Evolutionary conservation across 2,113 vertebrate genomes (phyloP).

Genomic region (Tupaia tana): DNA sequence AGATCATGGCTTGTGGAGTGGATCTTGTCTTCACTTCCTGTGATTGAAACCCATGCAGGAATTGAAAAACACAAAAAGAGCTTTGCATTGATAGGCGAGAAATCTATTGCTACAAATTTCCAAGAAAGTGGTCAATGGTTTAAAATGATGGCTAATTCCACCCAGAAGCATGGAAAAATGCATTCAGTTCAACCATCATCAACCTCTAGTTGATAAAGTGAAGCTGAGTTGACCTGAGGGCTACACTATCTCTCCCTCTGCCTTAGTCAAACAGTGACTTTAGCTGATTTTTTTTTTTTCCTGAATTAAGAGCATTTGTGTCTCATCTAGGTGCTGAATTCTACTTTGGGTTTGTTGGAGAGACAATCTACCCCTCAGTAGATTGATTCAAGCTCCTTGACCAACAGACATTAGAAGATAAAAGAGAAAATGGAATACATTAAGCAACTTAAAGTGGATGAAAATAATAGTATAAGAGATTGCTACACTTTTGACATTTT

Average conservation of each 20-base stretch:
- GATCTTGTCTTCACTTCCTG: background rate
- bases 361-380: background rate
- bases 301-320: background rate
- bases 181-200: background rate
- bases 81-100: background rate
- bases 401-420: background rate
- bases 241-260: background rate
- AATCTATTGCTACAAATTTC: background rate
- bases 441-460: background rate
- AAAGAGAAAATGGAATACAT: background rate
- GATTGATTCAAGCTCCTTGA: background rate
- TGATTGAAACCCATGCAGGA: background rate
- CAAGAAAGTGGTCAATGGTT: background rate
- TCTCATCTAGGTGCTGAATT: background rate
- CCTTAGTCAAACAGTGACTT: background rate
- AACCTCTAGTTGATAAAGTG: background rate
- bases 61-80: background rate
- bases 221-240: background rate
- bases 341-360: background rate
- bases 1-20: background rate
- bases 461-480: background rate
- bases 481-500: background rate
- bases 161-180: background rate
- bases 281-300: background rate
- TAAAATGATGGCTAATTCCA: background rate